Conservation (phyloP, 2,113 vertebrate species). For the Prunella fulvescens region DNA sequence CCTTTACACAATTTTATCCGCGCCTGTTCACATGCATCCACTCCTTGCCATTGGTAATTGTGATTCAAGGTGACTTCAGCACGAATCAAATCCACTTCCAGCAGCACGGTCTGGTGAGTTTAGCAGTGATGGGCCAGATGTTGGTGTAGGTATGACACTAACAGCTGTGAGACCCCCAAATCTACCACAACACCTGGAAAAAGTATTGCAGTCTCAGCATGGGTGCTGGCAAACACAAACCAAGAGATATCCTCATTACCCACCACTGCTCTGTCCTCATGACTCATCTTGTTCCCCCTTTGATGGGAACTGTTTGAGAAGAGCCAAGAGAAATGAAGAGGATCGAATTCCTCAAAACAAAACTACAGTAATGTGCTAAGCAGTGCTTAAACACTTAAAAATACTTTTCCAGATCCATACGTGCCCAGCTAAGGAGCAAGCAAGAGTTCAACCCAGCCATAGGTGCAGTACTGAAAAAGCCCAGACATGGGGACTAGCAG, state of each 20-base stretch:
- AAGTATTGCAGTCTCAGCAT: background rate
- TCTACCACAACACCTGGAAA: background rate
- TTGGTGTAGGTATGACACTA: background rate
- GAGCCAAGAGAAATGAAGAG: background rate
- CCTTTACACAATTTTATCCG: accelerated
- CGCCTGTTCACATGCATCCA: background rate
- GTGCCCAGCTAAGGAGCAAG: background rate
- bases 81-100: background rate
- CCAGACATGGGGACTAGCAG: background rate
- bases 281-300: background rate
- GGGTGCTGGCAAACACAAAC: background rate
- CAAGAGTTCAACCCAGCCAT: background rate
- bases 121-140: background rate
- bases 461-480: background rate
- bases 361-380: background rate
- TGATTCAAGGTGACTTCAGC: background rate
- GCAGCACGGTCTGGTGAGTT: background rate
- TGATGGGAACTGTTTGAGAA: background rate
- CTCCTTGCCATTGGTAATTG: background rate
- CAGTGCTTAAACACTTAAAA: background rate
- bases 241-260: background rate
- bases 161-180: background rate
- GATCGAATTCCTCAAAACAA: background rate
- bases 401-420: background rate
- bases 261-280: background rate